Percentiles rank a stretch among this genome's conserved stretches.
phyloP scores from a whole-genome alignment of 1,140 invertebrate species.

The Neodiprion lecontei region DNA sequence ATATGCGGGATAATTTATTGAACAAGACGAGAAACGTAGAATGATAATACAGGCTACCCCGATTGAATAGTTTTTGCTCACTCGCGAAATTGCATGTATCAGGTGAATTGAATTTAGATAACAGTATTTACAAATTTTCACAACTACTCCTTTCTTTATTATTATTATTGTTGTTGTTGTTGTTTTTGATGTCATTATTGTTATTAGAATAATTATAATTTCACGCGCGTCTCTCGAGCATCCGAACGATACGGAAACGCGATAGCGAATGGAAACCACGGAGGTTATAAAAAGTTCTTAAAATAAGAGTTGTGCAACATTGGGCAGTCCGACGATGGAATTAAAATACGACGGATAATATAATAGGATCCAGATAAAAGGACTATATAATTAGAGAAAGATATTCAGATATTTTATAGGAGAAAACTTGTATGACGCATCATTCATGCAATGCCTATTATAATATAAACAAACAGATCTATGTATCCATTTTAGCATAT shows the following conservation, averaged over 20 bases:
- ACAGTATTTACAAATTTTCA: constrained; percentile 1
- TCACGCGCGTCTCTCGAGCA: neutral
- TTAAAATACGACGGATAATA: neutral
- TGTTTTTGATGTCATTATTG: neutral
- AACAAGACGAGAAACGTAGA: neutral
- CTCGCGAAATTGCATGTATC: no score
- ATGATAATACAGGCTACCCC: neutral
- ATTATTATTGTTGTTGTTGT: neutral
- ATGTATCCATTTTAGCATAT: neutral
- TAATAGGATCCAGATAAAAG: neutral
- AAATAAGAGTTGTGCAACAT: neutral
- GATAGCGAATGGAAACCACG: no score
- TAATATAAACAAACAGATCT: constrained; percentile 5
- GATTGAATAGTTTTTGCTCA: no score
- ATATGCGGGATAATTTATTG: neutral
- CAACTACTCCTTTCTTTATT: neutral
- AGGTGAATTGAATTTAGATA: neutral
- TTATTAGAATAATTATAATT: neutral
- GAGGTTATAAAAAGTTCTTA: no score
- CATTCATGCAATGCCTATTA: neutral
- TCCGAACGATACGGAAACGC: neutral
- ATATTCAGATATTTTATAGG: constrained; percentile 6
- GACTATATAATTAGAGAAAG: neutral
- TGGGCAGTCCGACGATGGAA: constrained; percentile 1
- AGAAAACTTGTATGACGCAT: neutral